Evolutionary conservation across 2,113 vertebrate species (phyloP).

Genomic region (Glaucomys volans): DNA sequence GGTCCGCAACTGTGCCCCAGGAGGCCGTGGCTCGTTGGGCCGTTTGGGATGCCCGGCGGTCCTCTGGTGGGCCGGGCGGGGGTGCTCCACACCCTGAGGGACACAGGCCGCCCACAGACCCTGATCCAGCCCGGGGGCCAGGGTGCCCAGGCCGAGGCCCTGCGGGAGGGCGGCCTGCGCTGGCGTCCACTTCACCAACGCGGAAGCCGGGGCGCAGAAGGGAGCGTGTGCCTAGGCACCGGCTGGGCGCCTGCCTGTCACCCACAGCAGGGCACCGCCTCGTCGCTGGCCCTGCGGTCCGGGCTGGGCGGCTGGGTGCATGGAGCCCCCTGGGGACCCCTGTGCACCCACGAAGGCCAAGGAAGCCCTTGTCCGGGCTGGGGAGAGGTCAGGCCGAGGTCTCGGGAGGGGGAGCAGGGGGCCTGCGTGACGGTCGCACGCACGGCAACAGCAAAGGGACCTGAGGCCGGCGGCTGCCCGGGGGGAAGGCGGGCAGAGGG

Average conservation of each 20-base stretch:
- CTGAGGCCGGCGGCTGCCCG: too few relatives aligned
- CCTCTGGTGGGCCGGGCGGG: background rate
- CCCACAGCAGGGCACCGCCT: background rate
- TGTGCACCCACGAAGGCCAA: background rate
- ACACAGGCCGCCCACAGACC: background rate
- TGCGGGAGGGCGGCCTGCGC: rapidly evolving
- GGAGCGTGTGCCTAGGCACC: background rate
- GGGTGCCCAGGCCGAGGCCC: rapidly evolving
- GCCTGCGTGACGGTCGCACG: background rate
- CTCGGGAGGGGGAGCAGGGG: background rate
- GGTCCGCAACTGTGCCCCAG: rapidly evolving
- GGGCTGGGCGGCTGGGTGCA: too few relatives aligned
- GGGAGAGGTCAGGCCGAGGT: background rate
- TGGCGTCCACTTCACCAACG: background rate
- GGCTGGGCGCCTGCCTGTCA: too few relatives aligned
- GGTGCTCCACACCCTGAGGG: rapidly evolving
- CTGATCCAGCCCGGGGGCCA: background rate
- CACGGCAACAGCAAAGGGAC: background rate
- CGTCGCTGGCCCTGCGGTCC: too few relatives aligned
- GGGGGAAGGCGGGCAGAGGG: too few relatives aligned
- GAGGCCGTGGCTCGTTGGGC: background rate
- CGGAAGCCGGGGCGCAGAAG: background rate
- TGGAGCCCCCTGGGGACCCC: too few relatives aligned
- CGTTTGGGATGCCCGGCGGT: too few relatives aligned
- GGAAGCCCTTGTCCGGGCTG: background rate